phyloP scores from a whole-genome alignment of 2,888 invertebrate genomes.

The Polymixis flavicincta region DNA sequence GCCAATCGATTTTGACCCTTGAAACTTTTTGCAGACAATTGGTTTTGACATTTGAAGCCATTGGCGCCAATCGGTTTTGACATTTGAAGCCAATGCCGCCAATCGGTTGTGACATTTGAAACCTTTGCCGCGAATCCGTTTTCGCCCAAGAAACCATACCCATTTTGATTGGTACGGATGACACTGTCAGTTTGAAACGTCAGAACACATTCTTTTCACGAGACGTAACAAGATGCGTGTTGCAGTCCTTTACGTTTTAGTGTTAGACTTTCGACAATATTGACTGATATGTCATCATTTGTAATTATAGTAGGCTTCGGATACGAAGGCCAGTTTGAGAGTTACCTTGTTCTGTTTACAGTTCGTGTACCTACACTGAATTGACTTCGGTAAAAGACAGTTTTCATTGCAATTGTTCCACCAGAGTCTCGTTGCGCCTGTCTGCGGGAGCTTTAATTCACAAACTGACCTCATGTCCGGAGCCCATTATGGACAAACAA shows the following conservation, averaged over 20 bases:
- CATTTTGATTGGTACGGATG: slow-evolving; percentile 18
- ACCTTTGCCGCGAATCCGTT: not conserved
- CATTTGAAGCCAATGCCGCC: slow-evolving; percentile 69
- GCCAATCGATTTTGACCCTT: slow-evolving; percentile 79
- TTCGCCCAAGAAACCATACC: not conserved
- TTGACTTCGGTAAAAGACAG: not conserved
- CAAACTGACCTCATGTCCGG: not conserved
- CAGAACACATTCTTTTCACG: slow-evolving; percentile 4
- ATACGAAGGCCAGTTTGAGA: not conserved
- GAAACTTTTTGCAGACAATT: slow-evolving; percentile 78
- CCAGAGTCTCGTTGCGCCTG: too few relatives aligned
- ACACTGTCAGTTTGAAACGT: slow-evolving; percentile 28
- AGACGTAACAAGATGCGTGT: not conserved
- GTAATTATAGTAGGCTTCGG: not conserved
- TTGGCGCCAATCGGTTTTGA: slow-evolving; percentile 79
- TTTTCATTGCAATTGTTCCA: too few relatives aligned
- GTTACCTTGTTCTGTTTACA: not conserved
- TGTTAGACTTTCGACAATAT: not conserved
- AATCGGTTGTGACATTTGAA: slow-evolving; percentile 74
- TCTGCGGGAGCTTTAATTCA: not conserved
- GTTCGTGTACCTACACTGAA: not conserved
- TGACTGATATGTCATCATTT: not conserved
- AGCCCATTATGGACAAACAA: not conserved
- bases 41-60: slow-evolving; percentile 72
- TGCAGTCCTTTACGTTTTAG: too few relatives aligned